Base-by-base conservation (phyloP, 53 echinoderm and acorn worm genomes). In the Holothuria leucospilota region DNA sequence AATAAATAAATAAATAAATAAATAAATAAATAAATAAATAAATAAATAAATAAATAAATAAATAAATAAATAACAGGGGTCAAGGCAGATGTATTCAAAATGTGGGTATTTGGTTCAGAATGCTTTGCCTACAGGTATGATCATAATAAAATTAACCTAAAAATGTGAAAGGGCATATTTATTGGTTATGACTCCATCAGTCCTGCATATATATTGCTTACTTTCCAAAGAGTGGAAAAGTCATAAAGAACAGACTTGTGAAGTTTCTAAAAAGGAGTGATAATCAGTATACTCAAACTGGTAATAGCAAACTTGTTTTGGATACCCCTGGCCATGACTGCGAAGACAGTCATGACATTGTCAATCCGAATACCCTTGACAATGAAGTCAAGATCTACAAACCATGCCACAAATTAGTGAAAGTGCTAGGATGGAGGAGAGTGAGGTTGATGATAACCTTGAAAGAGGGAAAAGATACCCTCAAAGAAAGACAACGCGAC, bases 191-290 rank as follows among this genome's bases (percentile, higher is more conserved):
- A 87, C 30, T 40, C 49, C 42, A 63, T 67, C 3, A 87, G 88
- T 42, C 88, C 88, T 15, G 88, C 40, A 29, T 88, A 40, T 88
- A 81, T 63, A 0, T 81, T 20, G 88, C 81, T 20, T 81, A 88
- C 67, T 52, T 52, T 82, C n/a, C 67, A 68, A 26, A 81, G 21
- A 39, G 16, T 49, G 82, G 24, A 40, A 81, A 49, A 63, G 88
- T 67, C 9, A 51, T 52, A 52, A 88, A 51, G 56, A 28, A 26
- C 20, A 81, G 82, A 24, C 81, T 88, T 39, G 58, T 64, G 53
- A 88, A 88, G 53, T 18, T 39, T 40, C n/a, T 29, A 18, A 64
- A 49, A 88, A 6, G 2, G 18, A 49, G n/a, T 20, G 49, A 2
- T 27, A 14, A 51, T 81, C 52, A 66, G 13, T 27, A 49, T 29